Conservation (phyloP, 1,140 invertebrate genomes). For the Meloidogyne hapla region DNA sequence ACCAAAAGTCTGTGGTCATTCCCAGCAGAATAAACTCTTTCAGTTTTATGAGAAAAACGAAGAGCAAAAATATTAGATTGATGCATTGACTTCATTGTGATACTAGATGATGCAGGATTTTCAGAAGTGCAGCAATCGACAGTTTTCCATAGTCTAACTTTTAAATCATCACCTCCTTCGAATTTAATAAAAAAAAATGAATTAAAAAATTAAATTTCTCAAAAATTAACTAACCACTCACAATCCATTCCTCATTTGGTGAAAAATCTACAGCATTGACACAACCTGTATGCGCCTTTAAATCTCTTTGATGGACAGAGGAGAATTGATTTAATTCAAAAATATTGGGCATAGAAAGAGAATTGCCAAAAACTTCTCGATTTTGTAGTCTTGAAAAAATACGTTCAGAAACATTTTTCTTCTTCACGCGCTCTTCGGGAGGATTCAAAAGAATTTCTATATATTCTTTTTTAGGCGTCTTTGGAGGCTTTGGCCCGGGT, state of each 20-base stretch:
- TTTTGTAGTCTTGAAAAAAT: neutral
- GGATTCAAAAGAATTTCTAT: neutral
- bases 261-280: conserved; percentile 95
- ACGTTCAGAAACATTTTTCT: neutral
- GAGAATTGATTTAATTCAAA: neutral
- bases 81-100: conserved; percentile 77
- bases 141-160: conserved; percentile 84
- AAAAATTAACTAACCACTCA: conserved; percentile 74
- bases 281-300: conserved; percentile 84
- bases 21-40: conserved; percentile 82
- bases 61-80: conserved; percentile 89
- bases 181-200: neutral
- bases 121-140: conserved; percentile 73
- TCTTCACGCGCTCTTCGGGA: neutral
- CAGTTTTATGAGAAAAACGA: conserved; percentile 77
- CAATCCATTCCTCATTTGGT: conserved; percentile 77
- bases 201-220: conserved; percentile 8
- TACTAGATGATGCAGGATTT: conserved; percentile 70
- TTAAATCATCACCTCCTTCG: conserved; percentile 82
- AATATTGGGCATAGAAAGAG: neutral
- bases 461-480: neutral
- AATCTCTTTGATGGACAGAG: neutral
- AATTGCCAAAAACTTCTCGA: neutral
- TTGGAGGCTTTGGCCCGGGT: neutral
- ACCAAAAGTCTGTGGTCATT: conserved; percentile 37